Base-by-base conservation (phyloP, 92 coral and sea anemone genomes). In the Desmophyllum pertusum region DNA sequence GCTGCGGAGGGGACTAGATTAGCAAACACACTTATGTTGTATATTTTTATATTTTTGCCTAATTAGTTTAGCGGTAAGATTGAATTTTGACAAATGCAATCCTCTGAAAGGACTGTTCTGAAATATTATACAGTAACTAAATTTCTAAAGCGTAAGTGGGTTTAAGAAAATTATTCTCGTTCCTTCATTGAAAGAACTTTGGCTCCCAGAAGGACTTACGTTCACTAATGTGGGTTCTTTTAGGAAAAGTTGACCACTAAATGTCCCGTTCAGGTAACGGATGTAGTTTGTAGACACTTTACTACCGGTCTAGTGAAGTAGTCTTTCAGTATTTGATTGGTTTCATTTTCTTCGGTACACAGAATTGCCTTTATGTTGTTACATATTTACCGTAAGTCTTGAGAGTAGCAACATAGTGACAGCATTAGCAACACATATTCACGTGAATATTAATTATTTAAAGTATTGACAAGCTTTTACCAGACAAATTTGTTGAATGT, bases 201-300 rank as follows among this genome's bases (percentile, higher is more conserved):
- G 53, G 6, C 53, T 13, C 8, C 23, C 43, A 27, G 29, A 40
- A 6, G 2, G 0, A 30, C 43, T 69, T 8, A 29, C 7, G 9
- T 4, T 23, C 48, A 69, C 48, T 38, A 37, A 72, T 14, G 25
- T 15, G 35, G 43, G 10, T 38, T 9, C 1, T 30, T 43, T 72
- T 72, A 8, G 15, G n/a, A 15, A 14, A 72, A 33, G 11, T 33
- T 13, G 43, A n/a, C 43, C 27, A 21, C 36, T 41, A 0, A 21
- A 25, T 41, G 35, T 15, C 21, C 57, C 77, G 77, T 43, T 43
- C 57, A 9, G 57, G 77, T 46, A 72, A 72, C 77, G 77, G 51
- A 35, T 29, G 18, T 45, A 19, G 55, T 42, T 40, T 40, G 50
- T 71, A 14, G 76, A 38, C 57, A 25, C 53, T 72, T 41, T 35